Evolutionary conservation across 2,888 invertebrate species (phyloP), one percentile per base, ranked within the genome.

Genomic region (Nineta flava): DNA sequence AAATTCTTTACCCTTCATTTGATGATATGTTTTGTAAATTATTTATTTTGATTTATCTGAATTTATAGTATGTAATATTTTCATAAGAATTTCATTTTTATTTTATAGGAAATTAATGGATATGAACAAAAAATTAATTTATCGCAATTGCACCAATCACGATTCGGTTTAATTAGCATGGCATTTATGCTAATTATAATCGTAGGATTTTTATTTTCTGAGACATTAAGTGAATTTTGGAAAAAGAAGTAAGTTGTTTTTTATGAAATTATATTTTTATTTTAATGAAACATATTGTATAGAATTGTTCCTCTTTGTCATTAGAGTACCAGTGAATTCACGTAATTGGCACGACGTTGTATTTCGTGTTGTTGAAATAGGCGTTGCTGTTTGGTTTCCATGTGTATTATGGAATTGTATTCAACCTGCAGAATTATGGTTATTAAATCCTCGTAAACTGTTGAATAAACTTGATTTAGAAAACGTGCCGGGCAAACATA

Each of bases 401-500:
- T 93, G 93, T 66, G 92, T 92, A 48, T 74, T 94, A 56, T 94
- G 94, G 94, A 94, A 94, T 72, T 92, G 88, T 57, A 90, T 91
- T 79, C 86, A 87, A 65, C 93, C 93, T 46, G 90, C 91, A 65
- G 83, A 90, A 66, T 72, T 94, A 54, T 94, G 93, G 94, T 84
- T 93, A 58, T 71, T 94, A 56, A 94, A 94, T 73, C 93, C 93
- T 38, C 80, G 87, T 58, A 84, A 87, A 62, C 74, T 94, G 60
- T 73, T 94, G 46, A 81, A 85, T 51, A 69, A 75, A 55, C 75
- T 70, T 40, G 71, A 72, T 48, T 55, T 66, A 34, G 64, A 64
- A 48, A 48, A 48, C 7, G 35, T 34, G 12, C n/a, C 44, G 6
- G 35, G 26, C 13, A 35, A 49, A 34, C 50, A 21, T 48, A 13